These are phyloP conservation scores for Pterostichus madidus DNA, from an alignment of 2,888 invertebrate species.

Conservation along the genomic window DNA sequence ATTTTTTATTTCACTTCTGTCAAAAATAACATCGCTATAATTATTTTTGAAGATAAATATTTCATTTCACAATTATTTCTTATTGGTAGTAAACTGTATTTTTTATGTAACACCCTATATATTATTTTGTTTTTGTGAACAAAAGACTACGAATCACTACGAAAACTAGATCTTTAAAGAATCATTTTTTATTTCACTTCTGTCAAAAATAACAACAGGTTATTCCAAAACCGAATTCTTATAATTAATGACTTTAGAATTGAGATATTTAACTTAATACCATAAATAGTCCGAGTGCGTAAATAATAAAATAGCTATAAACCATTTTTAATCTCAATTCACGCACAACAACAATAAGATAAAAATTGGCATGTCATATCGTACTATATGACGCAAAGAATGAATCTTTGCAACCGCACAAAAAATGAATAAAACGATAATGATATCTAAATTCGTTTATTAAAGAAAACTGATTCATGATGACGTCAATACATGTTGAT, in stretches of 20 bases:
- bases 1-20: conserved; percentile 41
- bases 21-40: conserved; percentile 7
- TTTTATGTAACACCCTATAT: neutral
- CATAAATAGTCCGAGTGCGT: no score
- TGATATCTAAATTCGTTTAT: conserved; percentile 18
- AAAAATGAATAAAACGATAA: neutral
- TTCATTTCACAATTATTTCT: no score
- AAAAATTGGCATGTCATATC: neutral
- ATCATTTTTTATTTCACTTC: conserved; percentile 42
- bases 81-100: no score
- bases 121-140: conserved; percentile 1
- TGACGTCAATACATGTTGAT: conserved; percentile 40
- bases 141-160: conserved; percentile 1
- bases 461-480: conserved; percentile 27
- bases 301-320: neutral
- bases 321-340: neutral
- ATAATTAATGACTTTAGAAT: conserved; percentile 47
- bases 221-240: conserved; percentile 15
- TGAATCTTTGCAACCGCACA: conserved; percentile 16
- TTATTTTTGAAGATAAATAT: no score
- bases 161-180: conserved; percentile 13
- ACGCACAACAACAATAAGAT: neutral
- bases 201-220: conserved; percentile 43
- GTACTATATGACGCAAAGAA: conserved; percentile 9
- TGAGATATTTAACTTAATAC: conserved; percentile 13